Conservation (phyloP, 37 sponge, comb jelly and placozoan genomes). For the Tethya wilhelma region DNA sequence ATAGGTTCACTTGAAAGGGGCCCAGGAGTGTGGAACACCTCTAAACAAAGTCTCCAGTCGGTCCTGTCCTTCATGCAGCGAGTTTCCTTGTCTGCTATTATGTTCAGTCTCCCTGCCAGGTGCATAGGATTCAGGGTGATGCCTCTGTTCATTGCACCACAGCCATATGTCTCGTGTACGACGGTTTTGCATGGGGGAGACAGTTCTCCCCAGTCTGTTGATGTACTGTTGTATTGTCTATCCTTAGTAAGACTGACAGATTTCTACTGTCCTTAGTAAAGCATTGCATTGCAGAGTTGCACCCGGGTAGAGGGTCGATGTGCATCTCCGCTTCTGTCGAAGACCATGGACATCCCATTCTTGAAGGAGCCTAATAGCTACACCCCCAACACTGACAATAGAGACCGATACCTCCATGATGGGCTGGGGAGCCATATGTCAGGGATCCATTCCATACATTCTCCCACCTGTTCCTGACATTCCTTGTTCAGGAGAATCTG, state of each 20-base stretch:
- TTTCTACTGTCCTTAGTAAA: constrained; percentile 28
- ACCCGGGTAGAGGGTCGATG: constrained; percentile 64
- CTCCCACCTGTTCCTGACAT: constrained; percentile 26
- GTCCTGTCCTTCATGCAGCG: constrained; percentile 25
- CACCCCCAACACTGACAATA: background rate
- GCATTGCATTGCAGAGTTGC: constrained; percentile 31
- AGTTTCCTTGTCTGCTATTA: constrained; percentile 40
- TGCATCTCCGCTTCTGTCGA: constrained; percentile 25
- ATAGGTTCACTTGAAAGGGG: constrained; percentile 48
- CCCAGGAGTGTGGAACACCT: constrained; percentile 19
- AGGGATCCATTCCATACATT: constrained; percentile 65
- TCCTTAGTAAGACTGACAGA: constrained; percentile 9
- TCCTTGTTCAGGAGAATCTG: background rate
- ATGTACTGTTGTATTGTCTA: constrained; percentile 56
- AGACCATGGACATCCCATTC: constrained; percentile 64
- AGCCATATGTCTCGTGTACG: constrained; percentile 32
- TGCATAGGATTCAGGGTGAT: constrained; percentile 32
- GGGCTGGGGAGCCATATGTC: too few relatives aligned
- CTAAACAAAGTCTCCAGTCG: constrained; percentile 37
- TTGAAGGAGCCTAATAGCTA: too few relatives aligned
- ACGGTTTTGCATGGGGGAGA: constrained; percentile 5
- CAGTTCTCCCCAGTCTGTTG: constrained; percentile 50
- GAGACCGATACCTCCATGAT: too few relatives aligned
- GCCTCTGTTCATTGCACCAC: constrained; percentile 57
- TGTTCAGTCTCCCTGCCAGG: constrained; percentile 31